Base-by-base conservation (phyloP, 2,113 vertebrate genomes). In the Pseudopipra pipra region DNA sequence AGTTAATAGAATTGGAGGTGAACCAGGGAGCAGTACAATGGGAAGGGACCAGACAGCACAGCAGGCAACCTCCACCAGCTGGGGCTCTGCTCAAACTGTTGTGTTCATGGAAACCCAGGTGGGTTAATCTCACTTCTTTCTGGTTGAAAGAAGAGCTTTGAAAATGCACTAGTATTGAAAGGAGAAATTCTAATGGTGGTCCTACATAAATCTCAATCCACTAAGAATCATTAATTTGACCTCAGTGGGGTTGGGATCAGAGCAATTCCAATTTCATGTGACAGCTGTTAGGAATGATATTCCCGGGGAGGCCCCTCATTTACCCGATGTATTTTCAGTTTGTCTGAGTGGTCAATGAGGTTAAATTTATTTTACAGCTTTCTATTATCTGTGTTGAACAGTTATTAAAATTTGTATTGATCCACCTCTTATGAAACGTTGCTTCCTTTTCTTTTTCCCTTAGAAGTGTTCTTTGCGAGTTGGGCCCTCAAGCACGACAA, bases 1-100 rank as follows among this genome's bases (percentile, higher is more conserved):
- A 74, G 86, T 92, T 94, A 85, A 96, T 88, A 80, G 95, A 93
- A 77, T 62, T 58, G 63, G 75, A 93, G 90, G 72, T 80, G 88
- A 91, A 76, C 44, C 0, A 11, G 78, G 72, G 66, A 93, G 79
- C 78, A 79, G 66, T 6, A 51, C 66, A 23, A 59, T 0, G 2
- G 0, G 52, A 75, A 82, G 49, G 31, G 75, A 37, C 19, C 28
- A 62, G 61, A 33, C 9, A 20, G n/a, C 2, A 5, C 35, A 43
- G 39, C 46, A 31, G 68, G 31, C 39, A 55, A 33, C 44, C 31
- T 24, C 56, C 52, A 17, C 44, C 65, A 25, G 52, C 6, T 2
- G 41, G 33, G 41, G 31, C 58, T 88, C 41, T 39, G 28, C 8
- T 41, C 61, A n/a, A 94, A 54, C 58, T 15, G 1, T 0, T 23